phyloP scores from a whole-genome alignment of 1,140 invertebrate genomes.

The Orussus abietinus region DNA sequence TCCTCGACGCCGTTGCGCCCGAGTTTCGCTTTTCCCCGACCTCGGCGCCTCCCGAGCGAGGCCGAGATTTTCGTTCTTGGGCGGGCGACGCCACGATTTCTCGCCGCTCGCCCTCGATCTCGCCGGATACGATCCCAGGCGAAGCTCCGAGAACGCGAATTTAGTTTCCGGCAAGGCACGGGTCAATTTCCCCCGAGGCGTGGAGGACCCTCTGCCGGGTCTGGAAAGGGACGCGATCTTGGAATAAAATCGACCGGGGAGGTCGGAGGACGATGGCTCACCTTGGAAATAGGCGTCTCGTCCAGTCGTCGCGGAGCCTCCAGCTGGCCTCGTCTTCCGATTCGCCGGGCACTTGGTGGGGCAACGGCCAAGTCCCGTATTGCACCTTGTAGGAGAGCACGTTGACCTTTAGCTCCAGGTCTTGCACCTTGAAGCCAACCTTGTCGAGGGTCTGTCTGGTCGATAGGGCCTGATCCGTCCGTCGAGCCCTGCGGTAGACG shows the following conservation, averaged over 20 bases:
- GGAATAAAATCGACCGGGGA: background rate
- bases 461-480: slow-evolving; percentile 4
- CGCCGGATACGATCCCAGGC: slow-evolving; percentile 7
- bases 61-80: slow-evolving; percentile 19
- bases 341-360: slow-evolving; percentile 26
- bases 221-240: slow-evolving; percentile 9
- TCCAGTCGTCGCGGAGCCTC: slow-evolving; percentile 29
- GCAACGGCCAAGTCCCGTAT: slow-evolving; percentile 38
- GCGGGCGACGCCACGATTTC: slow-evolving; percentile 8
- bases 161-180: slow-evolving; percentile 15
- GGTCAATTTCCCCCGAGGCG: slow-evolving; percentile 9
- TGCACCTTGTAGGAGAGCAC: slow-evolving; percentile 42
- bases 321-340: too few species aligned
- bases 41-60: too few species aligned
- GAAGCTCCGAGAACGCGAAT: slow-evolving; percentile 4
- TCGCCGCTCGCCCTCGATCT: slow-evolving; percentile 22
- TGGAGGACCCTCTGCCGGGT: slow-evolving; percentile 9
- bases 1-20: too few species aligned
- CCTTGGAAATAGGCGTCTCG: slow-evolving; percentile 30
- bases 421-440: slow-evolving; percentile 33
- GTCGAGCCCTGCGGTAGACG: slow-evolving; percentile 22
- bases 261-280: too few species aligned
- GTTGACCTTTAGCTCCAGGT: slow-evolving; percentile 40
- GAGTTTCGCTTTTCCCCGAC: too few species aligned
- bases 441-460: slow-evolving; percentile 24